Percentiles rank a stretch among this genome's conserved stretches.
phyloP scores from a whole-genome alignment of 2,888 invertebrate species.

The Entomobrya multifasciata region DNA sequence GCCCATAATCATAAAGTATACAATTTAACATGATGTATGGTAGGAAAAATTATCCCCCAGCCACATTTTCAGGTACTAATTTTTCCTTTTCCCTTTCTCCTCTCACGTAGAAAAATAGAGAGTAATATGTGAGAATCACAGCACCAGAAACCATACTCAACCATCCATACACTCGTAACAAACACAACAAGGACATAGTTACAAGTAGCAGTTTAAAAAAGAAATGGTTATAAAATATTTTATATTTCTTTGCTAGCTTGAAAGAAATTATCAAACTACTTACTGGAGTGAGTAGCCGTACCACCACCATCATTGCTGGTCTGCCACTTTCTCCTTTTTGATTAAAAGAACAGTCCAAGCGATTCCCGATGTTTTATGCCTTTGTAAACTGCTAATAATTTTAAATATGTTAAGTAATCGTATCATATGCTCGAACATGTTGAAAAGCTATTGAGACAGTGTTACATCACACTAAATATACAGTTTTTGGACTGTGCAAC shows the following conservation, averaged over 20 bases:
- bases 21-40: constrained; percentile 74
- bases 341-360: too few species aligned
- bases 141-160: constrained; percentile 11
- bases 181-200: not conserved
- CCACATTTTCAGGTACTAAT: constrained; percentile 69
- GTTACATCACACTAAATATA: too few species aligned
- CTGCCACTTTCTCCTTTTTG: too few species aligned
- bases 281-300: not conserved
- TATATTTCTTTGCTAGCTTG: too few species aligned
- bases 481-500: too few species aligned
- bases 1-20: constrained; percentile 73
- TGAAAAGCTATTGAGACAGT: too few species aligned
- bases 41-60: constrained; percentile 69
- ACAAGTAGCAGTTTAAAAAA: constrained; percentile 9
- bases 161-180: not conserved
- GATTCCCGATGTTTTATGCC: too few species aligned
- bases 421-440: too few species aligned
- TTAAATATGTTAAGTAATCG: too few species aligned
- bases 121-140: constrained; percentile 52
- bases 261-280: not conserved
- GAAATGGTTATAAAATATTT: not conserved
- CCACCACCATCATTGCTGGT: too few species aligned
- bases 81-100: constrained; percentile 51
- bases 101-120: constrained; percentile 16
- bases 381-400: too few species aligned